These are phyloP conservation scores for Microchirus variegatus DNA, from an alignment of 2,797 vertebrate species.

Conservation along the genomic window DNA sequence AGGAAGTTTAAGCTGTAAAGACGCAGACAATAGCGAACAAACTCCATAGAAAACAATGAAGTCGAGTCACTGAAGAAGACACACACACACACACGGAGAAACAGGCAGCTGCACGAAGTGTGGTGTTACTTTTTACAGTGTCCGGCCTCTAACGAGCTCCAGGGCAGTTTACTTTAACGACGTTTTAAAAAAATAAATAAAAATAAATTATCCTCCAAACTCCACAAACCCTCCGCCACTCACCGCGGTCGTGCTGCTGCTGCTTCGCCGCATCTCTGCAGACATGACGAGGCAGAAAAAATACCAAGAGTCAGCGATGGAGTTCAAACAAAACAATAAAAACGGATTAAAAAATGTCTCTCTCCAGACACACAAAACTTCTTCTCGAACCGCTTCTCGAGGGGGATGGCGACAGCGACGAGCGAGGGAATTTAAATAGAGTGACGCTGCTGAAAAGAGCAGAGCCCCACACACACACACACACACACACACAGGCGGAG, in stretches of 20 bases:
- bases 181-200: no score
- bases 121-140: neutral
- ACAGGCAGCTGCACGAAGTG: neutral
- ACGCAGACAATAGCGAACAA: neutral
- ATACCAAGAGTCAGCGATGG: neutral
- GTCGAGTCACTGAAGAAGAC: neutral
- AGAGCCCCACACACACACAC: neutral
- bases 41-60: neutral
- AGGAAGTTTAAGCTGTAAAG: conserved; percentile 47
- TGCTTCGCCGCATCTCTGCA: conserved; percentile 69
- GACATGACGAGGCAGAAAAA: conserved; percentile 39
- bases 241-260: conserved; percentile 64
- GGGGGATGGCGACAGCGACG: conserved; percentile 39
- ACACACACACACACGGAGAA: neutral
- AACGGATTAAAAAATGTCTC: no score
- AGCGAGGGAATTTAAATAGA: conserved; percentile 66
- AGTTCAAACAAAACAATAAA: neutral
- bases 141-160: neutral
- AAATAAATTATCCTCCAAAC: conserved; percentile 1
- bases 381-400: no score
- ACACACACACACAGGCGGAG: conserved; percentile 4
- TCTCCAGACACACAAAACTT: no score
- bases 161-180: neutral
- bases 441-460: conserved; percentile 67
- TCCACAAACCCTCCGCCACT: conserved; percentile 39